A percentile compares a stretch with the other conserved stretches of the same genome.
phyloP scores from a whole-genome alignment of 2,888 invertebrate genomes.

The Sericinus montela region DNA sequence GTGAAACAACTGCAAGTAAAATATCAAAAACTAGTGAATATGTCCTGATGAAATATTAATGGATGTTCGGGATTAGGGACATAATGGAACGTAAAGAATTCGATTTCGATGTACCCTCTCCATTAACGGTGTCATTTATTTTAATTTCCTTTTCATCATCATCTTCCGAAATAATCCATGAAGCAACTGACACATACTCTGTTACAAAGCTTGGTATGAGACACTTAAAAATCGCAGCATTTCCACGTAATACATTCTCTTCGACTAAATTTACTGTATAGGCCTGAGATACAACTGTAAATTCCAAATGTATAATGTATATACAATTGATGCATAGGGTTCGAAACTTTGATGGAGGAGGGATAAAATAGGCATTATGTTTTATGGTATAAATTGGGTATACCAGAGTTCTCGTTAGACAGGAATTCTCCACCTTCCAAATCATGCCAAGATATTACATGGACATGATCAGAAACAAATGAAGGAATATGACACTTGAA shows the following conservation, averaged over 20 bases:
- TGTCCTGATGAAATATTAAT: slow-evolving; percentile 14
- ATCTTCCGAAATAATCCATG: slow-evolving; percentile 86
- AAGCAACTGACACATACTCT: slow-evolving; percentile 89
- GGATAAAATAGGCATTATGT: slow-evolving; percentile 12
- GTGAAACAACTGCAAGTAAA: slow-evolving; percentile 88
- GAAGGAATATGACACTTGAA: slow-evolving; percentile 95
- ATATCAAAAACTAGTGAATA: slow-evolving; percentile 19
- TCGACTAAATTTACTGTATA: slow-evolving; percentile 91
- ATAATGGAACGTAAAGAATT: slow-evolving; percentile 2
- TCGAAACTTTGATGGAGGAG: not conserved
- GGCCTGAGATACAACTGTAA: slow-evolving; percentile 79
- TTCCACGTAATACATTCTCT: slow-evolving; percentile 90
- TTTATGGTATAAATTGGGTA: slow-evolving; percentile 61
- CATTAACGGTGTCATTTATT: slow-evolving; percentile 43
- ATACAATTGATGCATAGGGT: slow-evolving; percentile 15
- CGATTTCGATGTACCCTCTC: slow-evolving; percentile 46
- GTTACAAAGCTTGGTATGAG: slow-evolving; percentile 91
- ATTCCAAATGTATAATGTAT: slow-evolving; percentile 14
- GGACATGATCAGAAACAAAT: slow-evolving; percentile 93
- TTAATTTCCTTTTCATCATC: slow-evolving; percentile 56
- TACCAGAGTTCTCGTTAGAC: slow-evolving; percentile 75
- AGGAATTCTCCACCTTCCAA: slow-evolving; percentile 86
- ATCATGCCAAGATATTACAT: slow-evolving; percentile 90
- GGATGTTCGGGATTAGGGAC: slow-evolving; percentile 7
- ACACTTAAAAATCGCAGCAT: slow-evolving; percentile 89